Base-by-base conservation (phyloP, 1,140 invertebrate genomes). In the Lithobius niger region DNA sequence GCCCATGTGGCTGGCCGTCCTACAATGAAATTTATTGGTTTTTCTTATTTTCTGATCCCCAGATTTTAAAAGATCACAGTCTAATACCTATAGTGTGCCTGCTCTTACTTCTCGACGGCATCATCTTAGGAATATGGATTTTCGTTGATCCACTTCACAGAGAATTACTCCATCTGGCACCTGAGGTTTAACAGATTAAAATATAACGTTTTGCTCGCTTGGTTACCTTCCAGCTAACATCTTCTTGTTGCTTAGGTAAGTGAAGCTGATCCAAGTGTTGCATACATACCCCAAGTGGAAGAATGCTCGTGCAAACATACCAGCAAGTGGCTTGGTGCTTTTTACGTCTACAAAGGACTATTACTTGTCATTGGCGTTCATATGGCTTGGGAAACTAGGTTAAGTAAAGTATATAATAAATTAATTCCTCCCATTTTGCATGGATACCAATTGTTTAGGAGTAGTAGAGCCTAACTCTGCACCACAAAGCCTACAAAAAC, bases 331-430 rank as follows among this genome's bases (percentile, higher is more conserved):
- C 73, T 91, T 18, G 82, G 85, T 28, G 83, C 82, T 0, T 76
- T 94, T 13, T 93, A 93, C 67, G 82, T 82, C 26, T 93, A 92
- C 74, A 93, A 95, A 72, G 88, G 86, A 0, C 72, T 93, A 1
- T 71, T 93, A 10, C 73, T 94, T 0, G 77, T 90, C 15, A 88
- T 92, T 57, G 89, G 88, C 0, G 88, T 93, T 43, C 97, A 96
- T 71, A 86, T 97, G 80, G 94, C 94, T 0, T 98, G 94, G 94
- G 92, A 97, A 75, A 97, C 94, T 15, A 81, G 77, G 77, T 77
- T 61, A 48, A 64, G 52, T 26, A 26, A 40, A 10, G 10, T 10
- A 10, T 40, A 13, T 40, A 40, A 40, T n/a, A n/a, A n/a, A n/a
- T n/a, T n/a, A n/a, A n/a, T n/a, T n/a, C n/a, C n/a, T n/a, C n/a